Evolutionary conservation across 35 echinoderm and acorn worm species (phyloP).

Genomic region (Lytechinus pictus): DNA sequence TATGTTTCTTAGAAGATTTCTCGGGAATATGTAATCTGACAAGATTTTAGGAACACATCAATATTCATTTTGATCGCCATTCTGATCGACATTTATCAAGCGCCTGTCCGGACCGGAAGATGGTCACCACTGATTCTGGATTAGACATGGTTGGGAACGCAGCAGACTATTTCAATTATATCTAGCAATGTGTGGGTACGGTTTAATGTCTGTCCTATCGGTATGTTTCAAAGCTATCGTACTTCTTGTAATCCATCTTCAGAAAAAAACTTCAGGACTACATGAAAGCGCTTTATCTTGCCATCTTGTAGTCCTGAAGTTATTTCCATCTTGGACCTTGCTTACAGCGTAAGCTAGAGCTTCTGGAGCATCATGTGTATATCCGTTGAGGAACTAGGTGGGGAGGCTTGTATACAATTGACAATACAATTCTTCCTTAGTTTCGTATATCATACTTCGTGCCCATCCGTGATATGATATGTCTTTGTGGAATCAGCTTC

Average conservation of each 20-base stretch:
- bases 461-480: not conserved
- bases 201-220: too few relatives aligned
- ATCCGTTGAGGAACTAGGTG: not conserved
- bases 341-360: not conserved
- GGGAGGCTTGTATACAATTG: not conserved
- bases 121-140: too few relatives aligned
- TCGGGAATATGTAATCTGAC: too few relatives aligned
- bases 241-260: not conserved
- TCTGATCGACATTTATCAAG: too few relatives aligned
- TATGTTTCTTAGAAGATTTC: too few relatives aligned
- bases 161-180: too few relatives aligned
- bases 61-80: too few relatives aligned
- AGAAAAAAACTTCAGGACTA: not conserved
- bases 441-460: not conserved
- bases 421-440: not conserved
- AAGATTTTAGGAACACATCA: too few relatives aligned
- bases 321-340: not conserved
- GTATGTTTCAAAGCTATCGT: too few relatives aligned
- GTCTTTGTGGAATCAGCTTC: not conserved
- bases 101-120: too few relatives aligned
- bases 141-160: too few relatives aligned
- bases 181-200: too few relatives aligned
- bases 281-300: not conserved
- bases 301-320: not conserved
- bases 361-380: not conserved